phyloP scores from a whole-genome alignment of 2,888 invertebrate genomes.

The Nymphalis c-album region DNA sequence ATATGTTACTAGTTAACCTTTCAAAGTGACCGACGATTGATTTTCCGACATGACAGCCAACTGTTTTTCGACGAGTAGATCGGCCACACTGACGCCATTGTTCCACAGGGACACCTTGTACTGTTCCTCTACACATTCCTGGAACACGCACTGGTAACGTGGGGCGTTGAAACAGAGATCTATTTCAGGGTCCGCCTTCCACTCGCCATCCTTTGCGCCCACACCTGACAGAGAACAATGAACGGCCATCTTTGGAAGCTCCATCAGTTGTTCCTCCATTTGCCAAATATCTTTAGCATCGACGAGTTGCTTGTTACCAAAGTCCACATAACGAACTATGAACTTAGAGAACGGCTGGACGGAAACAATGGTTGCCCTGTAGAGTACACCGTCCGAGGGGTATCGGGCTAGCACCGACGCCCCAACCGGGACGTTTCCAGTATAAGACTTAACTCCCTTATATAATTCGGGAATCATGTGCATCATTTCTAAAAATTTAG shows the following conservation, averaged over 20 bases:
- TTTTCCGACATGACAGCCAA: conserved; percentile 68
- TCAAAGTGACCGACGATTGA: conserved; percentile 66
- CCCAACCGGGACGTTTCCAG: conserved; percentile 77
- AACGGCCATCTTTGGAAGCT: conserved; percentile 86
- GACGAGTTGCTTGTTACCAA: conserved; percentile 86
- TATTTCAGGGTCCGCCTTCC: conserved; percentile 80
- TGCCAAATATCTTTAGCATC: conserved; percentile 85
- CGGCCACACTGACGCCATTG: conserved; percentile 72
- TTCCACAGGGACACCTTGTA: conserved; percentile 76
- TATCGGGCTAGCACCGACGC: conserved; percentile 86
- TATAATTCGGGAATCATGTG: conserved; percentile 86
- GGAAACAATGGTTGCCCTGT: conserved; percentile 85
- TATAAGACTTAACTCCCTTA: conserved; percentile 72
- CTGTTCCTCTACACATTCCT: conserved; percentile 67
- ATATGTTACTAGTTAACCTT: conserved; percentile 53
- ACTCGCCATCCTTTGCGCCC: conserved; percentile 79
- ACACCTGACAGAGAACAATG: conserved; percentile 85
- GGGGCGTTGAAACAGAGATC: conserved; percentile 84
- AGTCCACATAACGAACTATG: conserved; percentile 88
- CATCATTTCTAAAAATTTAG: conserved; percentile 85
- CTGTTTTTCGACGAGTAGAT: conserved; percentile 72
- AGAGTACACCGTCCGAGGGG: conserved; percentile 86
- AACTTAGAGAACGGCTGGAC: conserved; percentile 82
- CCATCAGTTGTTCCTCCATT: conserved; percentile 84
- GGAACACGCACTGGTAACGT: conserved; percentile 81